Base-by-base conservation (phyloP, 2,888 invertebrate species). In the Stenurella melanura region DNA sequence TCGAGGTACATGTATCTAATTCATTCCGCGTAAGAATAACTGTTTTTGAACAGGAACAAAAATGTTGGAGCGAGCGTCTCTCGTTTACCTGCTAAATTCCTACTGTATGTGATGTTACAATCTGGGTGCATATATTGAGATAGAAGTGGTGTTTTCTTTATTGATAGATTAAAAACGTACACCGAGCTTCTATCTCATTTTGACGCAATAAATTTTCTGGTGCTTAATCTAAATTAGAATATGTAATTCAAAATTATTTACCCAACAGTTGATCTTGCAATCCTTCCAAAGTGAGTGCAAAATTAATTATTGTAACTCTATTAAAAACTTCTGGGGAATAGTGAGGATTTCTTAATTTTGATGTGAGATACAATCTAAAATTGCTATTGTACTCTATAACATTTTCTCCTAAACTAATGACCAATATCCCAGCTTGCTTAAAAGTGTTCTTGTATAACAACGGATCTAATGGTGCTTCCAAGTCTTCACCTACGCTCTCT, bases 241-340 rank as follows among this genome's bases (percentile, higher is more conserved):
- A n/a, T 15, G 15, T 42, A 42, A 15, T 42, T 42, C 7, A 1
- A 12, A n/a, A 50, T 50, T 60, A 71, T 30, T 73, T 95, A 66
- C 95, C 96, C 76, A 96, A 90, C 42, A 96, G 90, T 89, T 96
- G 96, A 88, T 96, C 96, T 89, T 96, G 95, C 74, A 96, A 90
- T 9, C 96, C 96, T 86, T 95, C 95, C 80, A 94, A 92, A 1
- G 96, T 96, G 67, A 96, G 91, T 76, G 95, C 94, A 90, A 96
- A 96, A 89, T 96, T 96, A 38, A 96, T 93, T 57, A 96, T 90
- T 0, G 95, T 95, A 0, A 96, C 95, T 90, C 95, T 95, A 84
- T 95, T 95, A 82, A 95, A 95, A 1, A 96, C 92, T 90, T 96
- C 96, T 0, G 96, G 96, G 73, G 95, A 91, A 89, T 95, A 96